These are phyloP conservation scores for Ianthella basta DNA, from an alignment of 37 sponge, comb jelly and placozoan species.

Conservation along the genomic window DNA sequence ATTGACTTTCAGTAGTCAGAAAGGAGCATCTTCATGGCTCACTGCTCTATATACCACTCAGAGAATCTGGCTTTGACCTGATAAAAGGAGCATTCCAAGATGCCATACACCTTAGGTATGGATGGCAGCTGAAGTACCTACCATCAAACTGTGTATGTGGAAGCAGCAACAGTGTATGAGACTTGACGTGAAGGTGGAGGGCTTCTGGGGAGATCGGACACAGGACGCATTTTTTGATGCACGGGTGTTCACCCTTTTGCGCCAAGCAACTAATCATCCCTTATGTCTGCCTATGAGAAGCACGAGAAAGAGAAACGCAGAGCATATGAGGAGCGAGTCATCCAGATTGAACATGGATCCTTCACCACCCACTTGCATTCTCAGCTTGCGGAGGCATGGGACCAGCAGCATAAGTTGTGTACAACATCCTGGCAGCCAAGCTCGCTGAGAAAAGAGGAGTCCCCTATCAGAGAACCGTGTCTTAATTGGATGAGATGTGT, in stretches of 20 bases:
- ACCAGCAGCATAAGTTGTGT: conserved; percentile 6
- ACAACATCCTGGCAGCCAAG: neutral
- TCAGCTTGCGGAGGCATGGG: conserved; percentile 22
- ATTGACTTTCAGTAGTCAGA: conserved; percentile 9
- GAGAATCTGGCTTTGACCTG: neutral
- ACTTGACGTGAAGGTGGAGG: neutral
- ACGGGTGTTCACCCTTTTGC: conserved; percentile 20
- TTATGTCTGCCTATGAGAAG: neutral
- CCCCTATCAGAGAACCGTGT: neutral
- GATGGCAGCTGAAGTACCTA: conserved; percentile 33
- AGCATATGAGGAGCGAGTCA: conserved; percentile 3
- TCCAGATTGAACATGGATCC: conserved; percentile 16
- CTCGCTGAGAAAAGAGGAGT: conserved; percentile 19
- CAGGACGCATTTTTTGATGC: conserved; percentile 23
- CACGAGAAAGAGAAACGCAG: conserved; percentile 14
- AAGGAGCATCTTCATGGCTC: conserved; percentile 42
- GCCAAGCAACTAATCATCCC: neutral
- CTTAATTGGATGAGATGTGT: conserved; percentile 23
- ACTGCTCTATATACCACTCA: conserved; percentile 38
- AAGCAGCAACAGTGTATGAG: neutral
- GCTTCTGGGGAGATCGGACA: conserved; percentile 1
- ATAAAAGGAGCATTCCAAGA: conserved; percentile 26
- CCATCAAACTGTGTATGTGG: conserved; percentile 15
- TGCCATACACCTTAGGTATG: conserved; percentile 28
- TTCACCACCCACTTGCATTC: conserved; percentile 14